Base-by-base conservation (phyloP, 1,140 invertebrate species). In the Drosophila sproati region DNA sequence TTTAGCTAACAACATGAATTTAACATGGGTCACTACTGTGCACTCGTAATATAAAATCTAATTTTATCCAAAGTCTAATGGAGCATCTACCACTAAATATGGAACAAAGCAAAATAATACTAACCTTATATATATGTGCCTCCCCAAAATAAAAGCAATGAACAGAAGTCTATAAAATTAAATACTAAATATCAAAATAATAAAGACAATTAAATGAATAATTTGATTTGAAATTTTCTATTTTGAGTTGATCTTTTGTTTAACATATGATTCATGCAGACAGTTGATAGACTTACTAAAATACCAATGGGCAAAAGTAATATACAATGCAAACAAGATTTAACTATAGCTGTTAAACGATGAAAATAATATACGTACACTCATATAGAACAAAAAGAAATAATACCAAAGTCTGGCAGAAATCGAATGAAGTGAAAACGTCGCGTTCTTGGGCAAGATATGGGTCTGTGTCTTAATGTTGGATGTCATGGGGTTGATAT, bases 41-140 rank as follows among this genome's bases (percentile, higher is more conserved):
- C 8, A 37, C 5, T 37, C 61, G 55, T 52, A 67, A 61, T 47
- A 55, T 56, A 54, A 56, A 78, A 72, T 62, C 43, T 77, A 77
- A 43, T 54, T 39, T 68, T 52, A 78, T 73, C 28, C 50, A 69
- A 78, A 60, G 35, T 74, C 59, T 61, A 77, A 72, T 28, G 39
- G 35, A 64, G 61, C 50, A 70, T 35, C 54, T 56, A 56, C 54
- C n/a, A 41, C 37, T 39, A 51, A 55, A 28, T 54, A 72, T 48
- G 64, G 69, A 76, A 73, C 71, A 54, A 73, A 73, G 41, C 41
- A 75, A 45, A 50, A 39, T 29, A 55, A 77, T 62, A 75, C 60
- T 75, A 72, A 78, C 62, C 60, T 72, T 75, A 78, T 57, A 80
- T 74, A 66, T 63, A 78, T 78, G 74, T 80, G 76, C 74, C 78